These are phyloP conservation scores for Tromatobia lineatoria DNA, from an alignment of 2,888 invertebrate species.

Conservation along the genomic window DNA sequence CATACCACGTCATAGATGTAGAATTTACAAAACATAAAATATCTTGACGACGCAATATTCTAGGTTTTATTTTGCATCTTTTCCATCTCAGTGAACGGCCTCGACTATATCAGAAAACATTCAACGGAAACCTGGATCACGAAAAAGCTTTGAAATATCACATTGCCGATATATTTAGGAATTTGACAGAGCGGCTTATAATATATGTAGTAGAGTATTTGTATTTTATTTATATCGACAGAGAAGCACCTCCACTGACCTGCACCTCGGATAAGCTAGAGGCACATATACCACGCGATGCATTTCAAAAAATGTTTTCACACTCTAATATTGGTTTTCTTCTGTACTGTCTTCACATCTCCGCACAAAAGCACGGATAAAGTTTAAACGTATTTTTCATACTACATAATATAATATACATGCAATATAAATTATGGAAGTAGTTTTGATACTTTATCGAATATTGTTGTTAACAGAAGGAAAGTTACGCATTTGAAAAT, in stretches of 20 bases:
- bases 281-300: background rate
- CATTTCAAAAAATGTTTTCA: conserved; percentile 35
- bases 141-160: background rate
- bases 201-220: background rate
- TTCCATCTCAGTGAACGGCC: too few relatives aligned
- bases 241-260: conserved; percentile 31
- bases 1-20: too few relatives aligned
- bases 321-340: conserved; percentile 8
- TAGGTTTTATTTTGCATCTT: too few relatives aligned
- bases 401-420: too few relatives aligned
- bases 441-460: background rate
- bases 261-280: conserved; percentile 8
- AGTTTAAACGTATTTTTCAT: too few relatives aligned
- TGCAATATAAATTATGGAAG: too few relatives aligned
- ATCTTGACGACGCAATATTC: too few relatives aligned
- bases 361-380: too few relatives aligned
- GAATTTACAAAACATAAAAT: too few relatives aligned
- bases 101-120: background rate
- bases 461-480: background rate
- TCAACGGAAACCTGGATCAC: background rate
- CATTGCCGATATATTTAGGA: conserved; percentile 11
- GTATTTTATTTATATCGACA: conserved; percentile 7
- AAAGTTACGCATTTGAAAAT: background rate
- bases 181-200: conserved; percentile 1
- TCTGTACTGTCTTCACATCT: conserved; percentile 10